Base-by-base conservation (phyloP, 2,888 invertebrate genomes). In the Xylocampa areola region DNA sequence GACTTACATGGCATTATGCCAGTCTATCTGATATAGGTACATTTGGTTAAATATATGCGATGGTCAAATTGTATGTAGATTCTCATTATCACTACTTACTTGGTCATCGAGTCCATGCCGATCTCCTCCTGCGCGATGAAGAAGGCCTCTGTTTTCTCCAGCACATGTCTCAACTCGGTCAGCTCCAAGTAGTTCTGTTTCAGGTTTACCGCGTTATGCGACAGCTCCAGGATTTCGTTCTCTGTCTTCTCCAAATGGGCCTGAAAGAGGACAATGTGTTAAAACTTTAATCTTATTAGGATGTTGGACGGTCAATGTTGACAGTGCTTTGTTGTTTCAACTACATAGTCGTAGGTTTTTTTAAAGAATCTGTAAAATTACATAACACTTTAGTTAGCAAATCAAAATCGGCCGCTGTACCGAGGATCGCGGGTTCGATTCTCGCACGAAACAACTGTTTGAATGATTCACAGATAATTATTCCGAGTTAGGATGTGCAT, bases 211-310 rank as follows among this genome's bases (percentile, higher is more conserved):
- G 98, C 98, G 87, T 98, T 99, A 81, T 97, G 97, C 58, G 98
- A 98, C 65, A 99, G 95, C 91, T 99, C 99, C 48, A 97, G 95
- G 71, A 99, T 96, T 89, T 99, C 99, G 73, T 97, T 97, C 89
- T 99, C 99, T 16, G 98, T 97, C 92, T 98, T 98, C 89, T 99
- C 99, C 85, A 99, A 95, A 75, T 98, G 98, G 0, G 97, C 97
- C 96, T 97, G 88, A 14, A 90, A 67, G 23, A 21, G 13, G 33
- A 47, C 4, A 40, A 3, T 2, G 7, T 5, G 4, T 30, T 4
- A 32, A 32, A 19, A n/a, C 17, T 17, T 10, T 30, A 16, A 33
- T 33, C 8, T 16, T 2, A 35, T 35, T 35, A 17, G 7, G 7
- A 33, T 35, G 33, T 35, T 35, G n/a, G 4, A 11, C 13, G 6